These are phyloP conservation scores for Eciton burchellii DNA, from an alignment of 1,140 invertebrate genomes.

Conservation along the genomic window DNA sequence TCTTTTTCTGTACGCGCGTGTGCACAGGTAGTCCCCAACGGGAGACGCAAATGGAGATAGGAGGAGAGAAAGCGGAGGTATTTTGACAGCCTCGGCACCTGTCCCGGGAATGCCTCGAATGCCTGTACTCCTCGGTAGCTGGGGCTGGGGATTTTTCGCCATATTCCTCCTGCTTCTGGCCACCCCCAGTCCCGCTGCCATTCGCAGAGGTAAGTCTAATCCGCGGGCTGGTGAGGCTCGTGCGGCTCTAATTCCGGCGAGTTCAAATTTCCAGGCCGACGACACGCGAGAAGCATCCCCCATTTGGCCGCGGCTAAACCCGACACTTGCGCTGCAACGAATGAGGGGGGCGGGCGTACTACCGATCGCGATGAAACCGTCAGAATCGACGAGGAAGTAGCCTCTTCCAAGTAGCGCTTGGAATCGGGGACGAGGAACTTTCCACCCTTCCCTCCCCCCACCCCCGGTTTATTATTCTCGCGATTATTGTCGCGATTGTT, in stretches of 20 bases:
- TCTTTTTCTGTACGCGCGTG: conserved; percentile 9
- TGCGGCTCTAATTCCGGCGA: conserved; percentile 28
- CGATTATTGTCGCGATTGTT: no score
- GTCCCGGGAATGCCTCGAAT: conserved; percentile 70
- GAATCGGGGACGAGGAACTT: no score
- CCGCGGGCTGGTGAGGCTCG: neutral
- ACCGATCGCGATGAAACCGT: no score
- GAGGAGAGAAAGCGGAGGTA: conserved; percentile 67
- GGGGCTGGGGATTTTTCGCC: conserved; percentile 81
- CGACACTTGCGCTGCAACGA: no score
- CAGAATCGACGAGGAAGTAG: no score
- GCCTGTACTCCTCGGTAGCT: conserved; percentile 75
- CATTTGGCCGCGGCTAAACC: conserved; percentile 16
- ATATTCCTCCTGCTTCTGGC: conserved; percentile 80
- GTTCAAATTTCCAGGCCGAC: conserved; percentile 54
- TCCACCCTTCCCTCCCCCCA: no score
- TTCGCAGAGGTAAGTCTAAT: conserved; percentile 81
- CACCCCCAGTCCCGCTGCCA: conserved; percentile 83
- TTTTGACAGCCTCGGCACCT: conserved; percentile 78
- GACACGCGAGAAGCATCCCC: conserved; percentile 31
- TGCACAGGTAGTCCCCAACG: conserved; percentile 71
- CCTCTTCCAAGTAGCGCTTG: no score
- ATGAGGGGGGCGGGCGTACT: no score
- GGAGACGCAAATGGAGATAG: conserved; percentile 78
- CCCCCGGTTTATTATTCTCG: no score